Base-by-base conservation (phyloP, 2,888 invertebrate genomes). In the Aphelenchoides bicaudatus region DNA sequence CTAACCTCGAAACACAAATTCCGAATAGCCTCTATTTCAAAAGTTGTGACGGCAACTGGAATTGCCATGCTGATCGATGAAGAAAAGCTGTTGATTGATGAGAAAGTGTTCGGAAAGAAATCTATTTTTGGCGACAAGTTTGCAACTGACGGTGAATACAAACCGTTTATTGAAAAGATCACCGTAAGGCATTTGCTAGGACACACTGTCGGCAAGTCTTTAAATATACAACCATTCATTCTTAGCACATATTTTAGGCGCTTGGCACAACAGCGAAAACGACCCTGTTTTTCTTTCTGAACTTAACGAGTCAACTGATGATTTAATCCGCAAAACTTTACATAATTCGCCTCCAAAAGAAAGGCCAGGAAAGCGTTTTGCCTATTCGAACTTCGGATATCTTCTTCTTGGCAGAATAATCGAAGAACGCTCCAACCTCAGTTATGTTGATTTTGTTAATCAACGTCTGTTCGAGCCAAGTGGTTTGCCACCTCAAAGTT, bases 321-420 rank as follows among this genome's bases (percentile, higher is more conserved):
- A 58, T 3, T 28, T 57, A 23, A 37, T 57, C 1, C 37, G 39
- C 3, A 39, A 37, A n/a, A 38, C 51, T 4, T 6, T 57, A 30
- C 38, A 28, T 25, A 13, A n/a, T 21, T 29, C 51, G 19, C 51
- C 56, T 13, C 51, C 39, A n/a, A 19, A 21, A n/a, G 8, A 19
- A 13, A 39, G 39, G 39, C 57, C 57, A 8, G 57, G 57, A 2
- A 28, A 37, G 10, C 51, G 43, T 19, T 57, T 53, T 38, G 28
- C 29, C 30, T 57, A 57, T 43, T 57, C 57, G 5, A 57, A 57
- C 39, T 31, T 57, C 5, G 57, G 57, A 6, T 57, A 56, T 28
- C 37, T 52, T 27, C n/a, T 57, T 16, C 23, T 57, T 28, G 57
- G 57, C 19, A 39, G 43, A 31, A 46, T 57, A 2, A 56, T 57